Base-by-base conservation (phyloP, 30 jellyfish, hydroid and myxozoan species). In the Aurelia sp. region DNA sequence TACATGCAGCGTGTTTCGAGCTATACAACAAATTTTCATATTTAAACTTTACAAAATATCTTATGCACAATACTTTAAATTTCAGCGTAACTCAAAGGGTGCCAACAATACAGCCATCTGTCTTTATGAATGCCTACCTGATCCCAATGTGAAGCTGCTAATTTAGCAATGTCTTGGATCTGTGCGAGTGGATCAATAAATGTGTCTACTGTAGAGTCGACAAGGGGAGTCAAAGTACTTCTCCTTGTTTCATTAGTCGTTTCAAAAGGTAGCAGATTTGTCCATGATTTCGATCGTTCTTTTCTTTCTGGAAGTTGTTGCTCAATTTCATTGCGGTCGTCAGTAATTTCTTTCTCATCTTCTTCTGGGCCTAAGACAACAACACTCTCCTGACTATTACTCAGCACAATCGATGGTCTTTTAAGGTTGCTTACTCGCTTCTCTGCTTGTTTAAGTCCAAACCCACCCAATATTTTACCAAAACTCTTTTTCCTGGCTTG, bases 71-170 rank as follows among this genome's bases (percentile, higher is more conserved):
- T 61, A 61, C 6, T 66, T 66, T 66, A 78, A 3, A 70, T 40
- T 15, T 81, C 84, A 41, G 55, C 20, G 22, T 17, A 31, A 23
- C 85, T 27, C 41, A 87, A 35, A 3, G 96, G 96, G 52, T 87
- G 96, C 96, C 96, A 87, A 37, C 96, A 87, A 48, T 87, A 87
- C 78, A 87, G 30, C 96, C 96, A 87, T 37, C 85, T 62, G 17
- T 87, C 90, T 53, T 68, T 68, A 23, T 87, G 65, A 58, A 30
- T 21, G 21, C 50, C 50, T 47, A 78, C 11, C 21, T 62, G 76
- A 11, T 65, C 67, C 91, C 90, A 87, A 11, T 87, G 96, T 47
- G 81, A 21, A 22, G 91, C 89, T 59, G 96, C 96, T 15, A 87
- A 74, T 31, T 44, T 70, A 22, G 89, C 86, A 10, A 84, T 78